Conservation (phyloP, 2,113 vertebrate genomes). For the Sinocyclocheilus anshuiensis region DNA sequence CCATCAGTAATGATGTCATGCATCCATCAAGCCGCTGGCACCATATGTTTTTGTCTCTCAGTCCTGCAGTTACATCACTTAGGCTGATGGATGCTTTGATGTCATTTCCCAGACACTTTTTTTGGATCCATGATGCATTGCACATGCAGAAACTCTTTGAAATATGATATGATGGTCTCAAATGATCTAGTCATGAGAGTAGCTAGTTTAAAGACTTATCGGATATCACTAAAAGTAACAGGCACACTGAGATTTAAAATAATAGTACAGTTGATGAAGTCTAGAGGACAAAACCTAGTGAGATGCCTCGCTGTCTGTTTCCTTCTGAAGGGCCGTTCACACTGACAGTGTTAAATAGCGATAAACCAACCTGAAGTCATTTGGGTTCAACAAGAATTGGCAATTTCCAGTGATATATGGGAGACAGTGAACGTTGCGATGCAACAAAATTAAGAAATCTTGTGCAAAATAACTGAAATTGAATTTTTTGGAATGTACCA, state of each 20-base stretch:
- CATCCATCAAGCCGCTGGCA: constrained; percentile 37
- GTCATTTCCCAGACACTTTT: constrained; percentile 16
- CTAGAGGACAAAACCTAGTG: background rate
- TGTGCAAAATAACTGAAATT: background rate
- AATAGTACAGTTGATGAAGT: background rate
- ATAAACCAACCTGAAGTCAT: background rate
- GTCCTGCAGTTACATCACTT: constrained; percentile 6
- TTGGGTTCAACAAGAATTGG: background rate
- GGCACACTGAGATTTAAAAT: background rate
- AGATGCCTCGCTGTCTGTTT: background rate
- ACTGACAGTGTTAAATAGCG: background rate
- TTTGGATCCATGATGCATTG: background rate
- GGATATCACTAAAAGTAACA: background rate
- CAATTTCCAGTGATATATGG: background rate
- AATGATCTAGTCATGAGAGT: background rate
- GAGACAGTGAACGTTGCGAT: background rate
- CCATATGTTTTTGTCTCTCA: background rate
- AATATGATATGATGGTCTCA: background rate
- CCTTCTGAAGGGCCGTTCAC: background rate
- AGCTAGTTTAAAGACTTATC: background rate
- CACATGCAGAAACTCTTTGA: constrained; percentile 8
- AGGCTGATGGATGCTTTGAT: constrained; percentile 23
- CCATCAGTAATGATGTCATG: constrained; percentile 40
- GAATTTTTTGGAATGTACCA: too few relatives aligned
- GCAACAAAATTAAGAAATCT: background rate